Percentiles rank a stretch among this genome's conserved stretches.
Evolutionary conservation across 2,113 vertebrate species (phyloP).

Genomic region (human): DNA sequence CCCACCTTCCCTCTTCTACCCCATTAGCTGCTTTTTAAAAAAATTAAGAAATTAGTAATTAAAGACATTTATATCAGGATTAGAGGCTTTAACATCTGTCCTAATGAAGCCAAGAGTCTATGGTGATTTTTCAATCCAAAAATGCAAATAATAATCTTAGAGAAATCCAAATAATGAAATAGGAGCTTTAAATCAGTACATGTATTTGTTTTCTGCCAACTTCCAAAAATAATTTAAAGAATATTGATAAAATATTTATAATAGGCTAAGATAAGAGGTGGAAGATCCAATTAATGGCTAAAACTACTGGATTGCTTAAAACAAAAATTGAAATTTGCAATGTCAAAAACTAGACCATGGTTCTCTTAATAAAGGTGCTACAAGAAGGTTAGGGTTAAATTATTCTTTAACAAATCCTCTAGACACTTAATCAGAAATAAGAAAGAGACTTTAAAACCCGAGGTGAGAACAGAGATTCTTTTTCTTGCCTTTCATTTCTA

Average conservation of each 20-base stretch:
- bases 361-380: background rate
- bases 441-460: background rate
- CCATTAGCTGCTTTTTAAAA: no score
- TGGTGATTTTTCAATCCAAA: background rate
- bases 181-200: background rate
- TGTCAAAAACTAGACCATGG: background rate
- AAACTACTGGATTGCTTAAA: background rate
- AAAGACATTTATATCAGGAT: background rate
- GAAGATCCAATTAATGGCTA: background rate
- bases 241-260: background rate
- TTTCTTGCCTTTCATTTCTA: background rate
- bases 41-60: background rate
- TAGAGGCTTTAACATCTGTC: background rate
- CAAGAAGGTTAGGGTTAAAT: background rate
- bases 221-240: background rate
- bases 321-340: background rate
- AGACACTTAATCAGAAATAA: background rate
- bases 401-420: background rate
- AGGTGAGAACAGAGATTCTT: background rate
- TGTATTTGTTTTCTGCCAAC: background rate
- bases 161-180: background rate
- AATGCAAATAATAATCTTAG: background rate
- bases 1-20: background rate
- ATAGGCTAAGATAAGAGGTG: background rate
- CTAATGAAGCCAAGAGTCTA: background rate